phyloP scores from a whole-genome alignment of 1,140 invertebrate genomes.

The Drosophila chauvacae region DNA sequence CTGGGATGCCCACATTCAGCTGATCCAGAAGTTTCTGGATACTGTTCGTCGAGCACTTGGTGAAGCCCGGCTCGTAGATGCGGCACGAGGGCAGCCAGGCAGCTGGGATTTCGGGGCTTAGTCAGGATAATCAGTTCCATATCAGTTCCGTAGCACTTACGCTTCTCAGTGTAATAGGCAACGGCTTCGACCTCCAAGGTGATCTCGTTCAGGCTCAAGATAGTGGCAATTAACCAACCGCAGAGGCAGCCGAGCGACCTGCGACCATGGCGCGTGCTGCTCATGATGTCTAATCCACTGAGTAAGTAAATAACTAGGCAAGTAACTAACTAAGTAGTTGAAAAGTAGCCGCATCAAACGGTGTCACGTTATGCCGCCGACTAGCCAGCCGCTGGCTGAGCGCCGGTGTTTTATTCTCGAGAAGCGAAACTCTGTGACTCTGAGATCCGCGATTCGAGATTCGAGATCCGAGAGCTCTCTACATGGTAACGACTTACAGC shows the following conservation, averaged over 20 bases:
- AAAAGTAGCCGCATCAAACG: conserved; percentile 38
- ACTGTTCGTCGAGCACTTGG: conserved; percentile 87
- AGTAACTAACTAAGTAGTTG: conserved; percentile 15
- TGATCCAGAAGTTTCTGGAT: conserved; percentile 87
- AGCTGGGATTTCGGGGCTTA: conserved; percentile 83
- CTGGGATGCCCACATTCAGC: conserved; percentile 85
- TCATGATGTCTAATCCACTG: conserved; percentile 39
- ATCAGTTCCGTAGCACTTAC: conserved; percentile 34
- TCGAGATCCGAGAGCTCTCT: conserved; percentile 9
- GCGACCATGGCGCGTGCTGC: conserved; percentile 25
- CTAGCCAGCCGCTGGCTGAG: conserved; percentile 18
- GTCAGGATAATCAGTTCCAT: not conserved
- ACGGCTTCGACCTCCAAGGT: conserved; percentile 37
- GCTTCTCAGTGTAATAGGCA: conserved; percentile 68
- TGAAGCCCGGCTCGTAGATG: conserved; percentile 87
- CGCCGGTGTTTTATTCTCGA: conserved; percentile 44
- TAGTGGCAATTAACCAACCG: conserved; percentile 42
- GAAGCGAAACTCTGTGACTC: conserved; percentile 1
- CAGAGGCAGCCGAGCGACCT: conserved; percentile 15
- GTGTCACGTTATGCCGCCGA: conserved; percentile 34
- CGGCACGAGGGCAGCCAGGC: conserved; percentile 87
- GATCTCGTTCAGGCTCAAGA: conserved; percentile 35
- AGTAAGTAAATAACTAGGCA: conserved; percentile 16
- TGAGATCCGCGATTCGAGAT: conserved; percentile 6
- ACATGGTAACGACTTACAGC: conserved; percentile 34